Base-by-base conservation (phyloP, 1,140 invertebrate genomes). In the Formica exsecta region DNA sequence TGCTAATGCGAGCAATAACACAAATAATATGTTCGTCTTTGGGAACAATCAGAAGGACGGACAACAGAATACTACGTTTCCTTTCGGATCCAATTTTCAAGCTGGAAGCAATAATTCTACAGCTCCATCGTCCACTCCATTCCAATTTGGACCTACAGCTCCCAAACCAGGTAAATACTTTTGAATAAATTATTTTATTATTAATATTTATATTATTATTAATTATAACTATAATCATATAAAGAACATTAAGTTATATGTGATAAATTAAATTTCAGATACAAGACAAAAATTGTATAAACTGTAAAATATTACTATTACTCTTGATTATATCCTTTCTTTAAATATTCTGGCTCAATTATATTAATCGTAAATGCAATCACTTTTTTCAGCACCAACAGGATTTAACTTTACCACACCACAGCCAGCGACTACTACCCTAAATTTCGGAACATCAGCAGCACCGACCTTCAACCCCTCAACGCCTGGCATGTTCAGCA, bases 401-500 rank as follows among this genome's bases (percentile, higher is more conserved):
- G 94, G 93, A 70, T 95, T 95, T 68, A 93, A 93, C 51, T 95
- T 95, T 59, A 90, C 87, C 51, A 87, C 94, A 4, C 86, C 93
- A 51, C 48, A 51, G 13, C 48, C 93, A 6, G 70, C 87, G 7
- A 85, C 86, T 2, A 89, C 92, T 29, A 66, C 83, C 1, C 75
- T 88, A 25, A 90, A 88, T 1, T 94, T 94, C 9, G 92, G 88
- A 19, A 75, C 93, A 16, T 25, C 92, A 13, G 75, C 74, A 16
- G 36, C 86, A 11, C 48, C 90, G 16, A 83, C 89, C 0, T 95
- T 95, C 32, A 92, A 87, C 29, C 88, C 92, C 22, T 75, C 92
- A 2, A 44, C 90, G 1, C 71, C 88, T 6, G 93, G 93, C 11
- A 95, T 95, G 95, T 95, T 95, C 81, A 95, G 92, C 75, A 95